These are phyloP conservation scores for Australoheros scitulus DNA, from an alignment of 2,113 vertebrate species.

Conservation along the genomic window DNA sequence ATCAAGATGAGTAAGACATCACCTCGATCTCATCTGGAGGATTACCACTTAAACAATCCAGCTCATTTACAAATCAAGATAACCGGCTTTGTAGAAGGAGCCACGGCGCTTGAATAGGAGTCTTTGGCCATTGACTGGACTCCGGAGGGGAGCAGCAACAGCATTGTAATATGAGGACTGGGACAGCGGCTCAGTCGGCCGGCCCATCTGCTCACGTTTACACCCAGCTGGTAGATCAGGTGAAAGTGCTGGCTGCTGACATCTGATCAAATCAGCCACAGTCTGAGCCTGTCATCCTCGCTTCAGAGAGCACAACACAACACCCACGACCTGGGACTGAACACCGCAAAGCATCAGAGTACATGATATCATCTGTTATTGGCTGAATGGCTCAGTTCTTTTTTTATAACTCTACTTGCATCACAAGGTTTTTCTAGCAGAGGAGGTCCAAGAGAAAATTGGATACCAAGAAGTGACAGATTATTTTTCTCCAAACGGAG, in stretches of 20 bases:
- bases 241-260: slow-evolving; percentile 76
- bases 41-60: slow-evolving; percentile 49
- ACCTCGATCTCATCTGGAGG: slow-evolving; percentile 17
- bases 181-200: slow-evolving; percentile 54
- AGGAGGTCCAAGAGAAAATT: not conserved
- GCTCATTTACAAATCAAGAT: slow-evolving; percentile 64
- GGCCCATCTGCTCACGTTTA: slow-evolving; percentile 82
- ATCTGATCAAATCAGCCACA: slow-evolving; percentile 68
- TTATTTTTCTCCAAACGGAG: not conserved
- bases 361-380: slow-evolving; percentile 33
- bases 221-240: slow-evolving; percentile 79
- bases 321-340: slow-evolving; percentile 50
- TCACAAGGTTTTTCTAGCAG: not conserved
- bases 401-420: not conserved
- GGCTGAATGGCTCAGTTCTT: slow-evolving; percentile 3
- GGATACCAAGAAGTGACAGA: not conserved
- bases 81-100: slow-evolving; percentile 50
- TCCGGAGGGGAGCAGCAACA: slow-evolving; percentile 44
- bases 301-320: slow-evolving; percentile 63
- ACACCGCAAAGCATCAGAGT: slow-evolving; percentile 20
- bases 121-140: slow-evolving; percentile 37
- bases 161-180: slow-evolving; percentile 79
- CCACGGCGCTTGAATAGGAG: slow-evolving; percentile 32
- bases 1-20: slow-evolving; percentile 14
- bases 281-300: slow-evolving; percentile 61